Base-by-base conservation (phyloP, 2,888 invertebrate genomes). In the Hypena proboscidalis region DNA sequence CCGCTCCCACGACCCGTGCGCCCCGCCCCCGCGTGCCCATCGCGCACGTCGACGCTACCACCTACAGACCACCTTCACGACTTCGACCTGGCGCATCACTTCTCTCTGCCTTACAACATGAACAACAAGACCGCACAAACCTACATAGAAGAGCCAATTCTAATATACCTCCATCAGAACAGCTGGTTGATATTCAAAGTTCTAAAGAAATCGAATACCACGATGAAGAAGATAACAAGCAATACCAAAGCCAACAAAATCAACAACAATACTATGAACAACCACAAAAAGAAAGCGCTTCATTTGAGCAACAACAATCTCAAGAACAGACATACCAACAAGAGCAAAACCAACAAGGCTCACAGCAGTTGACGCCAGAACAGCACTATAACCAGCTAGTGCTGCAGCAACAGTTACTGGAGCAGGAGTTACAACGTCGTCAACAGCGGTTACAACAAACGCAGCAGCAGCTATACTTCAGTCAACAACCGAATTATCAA, bases 121-220 rank as follows among this genome's bases (percentile, higher is more conserved):
- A 71, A 4, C 64, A 73, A 8, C 66, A 77, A 17, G 75, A 74
- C 35, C 81, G 79, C 51, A 70, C 74, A 37, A 66, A 79, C 2
- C 77, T 85, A 8, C 85, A 83, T 52, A 78, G 90, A 30, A 77
- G 90, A 10, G 88, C 85, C 0, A 84, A 89, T 60, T 47, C 74
- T 48, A 74, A 75, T 59, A 50, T 65, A 2, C 62, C 77, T 0
- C 63, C 80, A 1, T 39, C 58, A 2, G 68, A 75, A 10, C 84
- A 84, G 52, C 74, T 78, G 8, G 51, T 80, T 19, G 26, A 57
- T 47, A 55, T 64, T 13, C 60, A 60, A 23, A 60, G 70, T 6
- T 77, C 79, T 0, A 61, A 61, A 21, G 76, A 77, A 40, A 31
- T 74, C 8, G 59, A 69, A 11, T 66, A 66, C 40, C 58, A 46